A percentile compares a stretch with the other conserved stretches of the same genome.
Evolutionary conservation across 1,140 invertebrate species (phyloP).

Genomic region (Drosophila pallidifrons): DNA sequence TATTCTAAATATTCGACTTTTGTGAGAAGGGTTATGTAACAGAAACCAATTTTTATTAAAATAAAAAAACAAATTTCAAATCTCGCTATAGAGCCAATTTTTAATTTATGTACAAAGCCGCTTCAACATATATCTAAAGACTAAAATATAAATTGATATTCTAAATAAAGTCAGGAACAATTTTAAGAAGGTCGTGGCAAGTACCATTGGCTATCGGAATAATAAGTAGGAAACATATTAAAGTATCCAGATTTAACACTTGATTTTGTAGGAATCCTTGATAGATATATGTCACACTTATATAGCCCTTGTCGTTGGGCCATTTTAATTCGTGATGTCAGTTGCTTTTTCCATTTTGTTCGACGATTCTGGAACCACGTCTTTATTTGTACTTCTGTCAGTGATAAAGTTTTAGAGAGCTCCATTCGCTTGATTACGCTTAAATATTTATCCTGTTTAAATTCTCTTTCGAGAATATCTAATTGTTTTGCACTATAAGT

Average conservation of each 20-base stretch:
- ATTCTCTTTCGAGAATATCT: slow-evolving; percentile 95
- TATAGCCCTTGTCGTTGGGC: slow-evolving; percentile 93
- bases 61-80: too few relatives aligned
- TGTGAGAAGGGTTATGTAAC: too few relatives aligned
- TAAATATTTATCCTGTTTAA: slow-evolving; percentile 97
- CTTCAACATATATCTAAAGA: not conserved
- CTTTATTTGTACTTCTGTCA: slow-evolving; percentile 98
- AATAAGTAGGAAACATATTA: slow-evolving; percentile 10
- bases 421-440: slow-evolving; percentile 98
- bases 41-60: too few relatives aligned
- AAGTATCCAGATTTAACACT: not conserved
- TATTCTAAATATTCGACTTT: too few relatives aligned
- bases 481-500: slow-evolving; percentile 97
- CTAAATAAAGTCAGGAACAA: too few relatives aligned
- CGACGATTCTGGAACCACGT: slow-evolving; percentile 98
- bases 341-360: slow-evolving; percentile 98
- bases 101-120: too few relatives aligned
- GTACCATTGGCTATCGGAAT: slow-evolving; percentile 20
- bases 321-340: slow-evolving; percentile 94
- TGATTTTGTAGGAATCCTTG: slow-evolving; percentile 19
- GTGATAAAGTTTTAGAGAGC: slow-evolving; percentile 92
- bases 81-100: too few relatives aligned
- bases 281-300: slow-evolving; percentile 85
- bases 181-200: slow-evolving; percentile 19
- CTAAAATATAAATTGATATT: not conserved